phyloP scores from a whole-genome alignment of 2,113 vertebrate species.

The Cheirogaleus medius region DNA sequence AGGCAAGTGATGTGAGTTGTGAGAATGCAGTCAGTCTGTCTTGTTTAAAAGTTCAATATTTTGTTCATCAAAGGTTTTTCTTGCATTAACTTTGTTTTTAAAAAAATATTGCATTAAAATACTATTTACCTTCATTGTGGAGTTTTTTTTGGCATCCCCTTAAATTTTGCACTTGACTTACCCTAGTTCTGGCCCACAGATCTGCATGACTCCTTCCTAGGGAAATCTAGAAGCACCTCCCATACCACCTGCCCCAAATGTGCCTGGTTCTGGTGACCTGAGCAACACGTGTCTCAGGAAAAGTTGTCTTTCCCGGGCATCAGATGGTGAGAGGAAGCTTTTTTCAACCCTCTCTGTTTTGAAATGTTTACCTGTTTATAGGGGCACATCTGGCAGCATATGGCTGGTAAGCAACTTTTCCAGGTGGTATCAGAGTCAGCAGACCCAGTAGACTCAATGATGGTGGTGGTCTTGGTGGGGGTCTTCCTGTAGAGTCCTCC shows the following conservation, averaged over 20 bases:
- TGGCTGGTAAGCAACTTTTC: neutral
- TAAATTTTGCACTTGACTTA: neutral
- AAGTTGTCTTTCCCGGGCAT: neutral
- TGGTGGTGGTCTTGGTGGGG: too few relatives aligned
- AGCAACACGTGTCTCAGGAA: neutral
- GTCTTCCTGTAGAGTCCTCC: neutral
- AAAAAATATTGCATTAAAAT: neutral
- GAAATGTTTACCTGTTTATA: neutral
- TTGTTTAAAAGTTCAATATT: neutral
- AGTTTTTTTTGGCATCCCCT: neutral
- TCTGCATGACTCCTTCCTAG: neutral
- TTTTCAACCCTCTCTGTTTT: neutral
- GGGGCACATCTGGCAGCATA: neutral
- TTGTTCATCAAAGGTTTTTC: neutral
- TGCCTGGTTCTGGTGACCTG: neutral
- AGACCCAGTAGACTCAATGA: neutral
- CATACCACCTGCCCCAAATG: neutral
- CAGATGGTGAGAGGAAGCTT: neutral
- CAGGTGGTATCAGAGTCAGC: neutral
- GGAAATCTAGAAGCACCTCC: neutral
- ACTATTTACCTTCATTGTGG: neutral
- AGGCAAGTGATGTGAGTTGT: neutral
- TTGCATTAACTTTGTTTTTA: neutral
- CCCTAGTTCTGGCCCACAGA: neutral
- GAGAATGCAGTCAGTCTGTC: neutral